Base-by-base conservation (phyloP, 1,140 invertebrate species). In the Hypsibius dujardini region DNA sequence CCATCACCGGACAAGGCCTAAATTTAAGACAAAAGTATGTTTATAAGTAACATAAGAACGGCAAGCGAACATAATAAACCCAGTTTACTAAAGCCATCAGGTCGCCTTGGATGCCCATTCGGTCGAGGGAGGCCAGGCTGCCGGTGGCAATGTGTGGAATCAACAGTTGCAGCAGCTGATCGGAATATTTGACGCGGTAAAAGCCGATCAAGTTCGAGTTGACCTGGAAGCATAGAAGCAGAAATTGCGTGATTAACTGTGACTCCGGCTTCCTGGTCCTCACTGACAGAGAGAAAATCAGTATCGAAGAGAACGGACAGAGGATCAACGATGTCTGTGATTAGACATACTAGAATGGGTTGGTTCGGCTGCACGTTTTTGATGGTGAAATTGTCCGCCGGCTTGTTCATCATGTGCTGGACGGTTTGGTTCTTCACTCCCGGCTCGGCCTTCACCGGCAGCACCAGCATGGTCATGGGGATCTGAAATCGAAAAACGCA, bases 21-120 rank as follows among this genome's bases (percentile, higher is more conserved):
- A 70, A 50, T 14, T 7, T 7, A 70, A 70, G 7, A 3, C 70
- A 72, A 15, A 12, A 71, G 47, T 42, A 71, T 15, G 3, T 71
- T 14, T 28, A 70, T 69, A n/a, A 67, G 3, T 47, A 3, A 12
- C 7, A 3, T 3, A 71, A 7, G 3, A 71, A 70, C 28, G 3
- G 12, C 3, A 71, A 7, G 70, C 42, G 47, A 71, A 70, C 70
- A 46, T 69, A 15, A 69, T 69, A 70, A 12, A 72, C 45, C 28
- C 46, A 42, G 74, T 79, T 76, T 76, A 86, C 84, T 80, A 95
- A 83, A 46, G 92, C 90, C 79, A 92, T 95, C 47, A 95, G 83
- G 73, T 98, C 95, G 80, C 93, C 90, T 46, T 95, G 82, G 2
- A 98, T 78, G 2, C 90, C 89, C 46, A 96, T 84, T 59, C 94